Evolutionary conservation across 2,888 invertebrate genomes (phyloP).

Genomic region (Trichopoda pennipes): DNA sequence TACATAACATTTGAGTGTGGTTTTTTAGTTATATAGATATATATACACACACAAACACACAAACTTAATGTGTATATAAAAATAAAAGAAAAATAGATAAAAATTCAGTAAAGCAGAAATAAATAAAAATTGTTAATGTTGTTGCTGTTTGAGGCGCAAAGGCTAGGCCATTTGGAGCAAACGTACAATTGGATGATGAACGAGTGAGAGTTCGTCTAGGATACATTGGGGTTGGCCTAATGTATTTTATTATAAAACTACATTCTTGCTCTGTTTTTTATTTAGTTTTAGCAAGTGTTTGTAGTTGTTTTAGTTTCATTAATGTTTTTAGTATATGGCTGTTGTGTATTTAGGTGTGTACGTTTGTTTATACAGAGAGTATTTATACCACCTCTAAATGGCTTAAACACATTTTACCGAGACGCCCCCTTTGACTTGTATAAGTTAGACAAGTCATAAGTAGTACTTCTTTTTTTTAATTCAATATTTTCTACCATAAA

Average conservation of each 20-base stretch:
- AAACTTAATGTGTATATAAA: slow-evolving; percentile 8
- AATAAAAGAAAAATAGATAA: not conserved
- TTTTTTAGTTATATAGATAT: slow-evolving; percentile 14
- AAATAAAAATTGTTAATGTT: slow-evolving; percentile 53
- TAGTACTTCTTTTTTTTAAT: slow-evolving; percentile 62
- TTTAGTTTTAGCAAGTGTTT: slow-evolving; percentile 38
- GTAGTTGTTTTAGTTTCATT: slow-evolving; percentile 29
- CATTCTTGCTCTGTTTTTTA: slow-evolving; percentile 71
- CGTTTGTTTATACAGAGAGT: slow-evolving; percentile 65
- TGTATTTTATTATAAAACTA: slow-evolving; percentile 71
- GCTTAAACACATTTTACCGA: slow-evolving; percentile 67
- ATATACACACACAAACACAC: slow-evolving; percentile 21
- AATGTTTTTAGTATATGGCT: slow-evolving; percentile 24
- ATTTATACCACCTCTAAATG: slow-evolving; percentile 68
- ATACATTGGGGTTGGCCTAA: slow-evolving; percentile 75
- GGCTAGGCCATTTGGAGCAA: slow-evolving; percentile 74
- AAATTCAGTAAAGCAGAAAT: too few species aligned
- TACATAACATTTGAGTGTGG: slow-evolving; percentile 12
- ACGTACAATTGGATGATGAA: slow-evolving; percentile 80
- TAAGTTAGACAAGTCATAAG: slow-evolving; percentile 59
- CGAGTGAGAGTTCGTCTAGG: slow-evolving; percentile 72
- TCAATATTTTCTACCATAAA: slow-evolving; percentile 31
- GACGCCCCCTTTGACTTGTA: slow-evolving; percentile 67
- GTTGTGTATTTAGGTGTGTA: slow-evolving; percentile 5
- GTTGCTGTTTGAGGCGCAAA: slow-evolving; percentile 66